Percentiles rank a stretch among this genome's conserved stretches.
These are phyloP conservation scores for Apamea anceps DNA, from an alignment of 2,888 invertebrate species.

Conservation along the genomic window DNA sequence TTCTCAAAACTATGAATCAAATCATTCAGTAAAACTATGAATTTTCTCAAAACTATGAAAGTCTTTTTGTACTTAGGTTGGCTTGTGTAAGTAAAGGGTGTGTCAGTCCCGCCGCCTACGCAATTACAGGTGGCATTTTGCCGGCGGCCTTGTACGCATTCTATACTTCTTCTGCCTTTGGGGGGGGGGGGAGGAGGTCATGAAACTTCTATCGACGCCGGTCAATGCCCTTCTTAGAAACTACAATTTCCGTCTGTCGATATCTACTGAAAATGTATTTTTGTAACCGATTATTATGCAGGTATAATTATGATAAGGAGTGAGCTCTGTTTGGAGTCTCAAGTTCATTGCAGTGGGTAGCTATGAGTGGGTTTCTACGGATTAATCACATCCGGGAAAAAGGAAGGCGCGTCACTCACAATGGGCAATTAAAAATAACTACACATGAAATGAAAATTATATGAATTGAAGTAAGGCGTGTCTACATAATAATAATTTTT, in stretches of 20 bases:
- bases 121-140: conserved; percentile 60
- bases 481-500: not conserved
- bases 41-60: too few species aligned
- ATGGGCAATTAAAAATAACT: conserved; percentile 1
- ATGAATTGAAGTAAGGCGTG: not conserved
- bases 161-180: conserved; percentile 51
- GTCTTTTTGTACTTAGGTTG: conserved; percentile 13
- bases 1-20: too few species aligned
- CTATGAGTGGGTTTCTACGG: not conserved
- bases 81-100: conserved; percentile 62
- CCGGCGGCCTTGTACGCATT: conserved; percentile 64
- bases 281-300: conserved; percentile 1
- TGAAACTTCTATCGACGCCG: conserved; percentile 43
- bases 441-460: conserved; percentile 11
- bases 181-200: conserved; percentile 44
- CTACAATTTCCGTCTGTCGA: conserved; percentile 11
- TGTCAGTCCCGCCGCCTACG: conserved; percentile 56
- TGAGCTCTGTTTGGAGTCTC: not conserved
- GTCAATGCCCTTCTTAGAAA: conserved; percentile 58
- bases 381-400: not conserved
- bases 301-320: conserved; percentile 1
- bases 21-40: not conserved
- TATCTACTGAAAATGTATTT: conserved; percentile 20
- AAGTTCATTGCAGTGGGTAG: not conserved
- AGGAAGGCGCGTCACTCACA: not conserved